A percentile compares a stretch with the other conserved stretches of the same genome.
phyloP scores from a whole-genome alignment of 1,140 invertebrate species.

The Myzus persicae region DNA sequence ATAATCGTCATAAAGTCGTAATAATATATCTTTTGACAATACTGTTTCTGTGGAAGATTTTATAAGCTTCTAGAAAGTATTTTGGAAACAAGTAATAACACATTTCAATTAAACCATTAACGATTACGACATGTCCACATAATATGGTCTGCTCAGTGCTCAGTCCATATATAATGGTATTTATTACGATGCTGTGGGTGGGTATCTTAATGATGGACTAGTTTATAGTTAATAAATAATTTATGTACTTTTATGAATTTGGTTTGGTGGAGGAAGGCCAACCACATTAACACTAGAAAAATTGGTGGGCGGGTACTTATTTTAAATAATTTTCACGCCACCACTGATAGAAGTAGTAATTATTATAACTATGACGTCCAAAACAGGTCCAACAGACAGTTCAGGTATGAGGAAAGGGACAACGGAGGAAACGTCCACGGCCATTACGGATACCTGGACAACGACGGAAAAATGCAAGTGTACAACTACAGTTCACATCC shows the following conservation, averaged over 20 bases:
- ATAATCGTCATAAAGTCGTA: not conserved
- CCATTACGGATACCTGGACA: slow-evolving; percentile 84
- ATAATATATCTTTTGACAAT: not conserved
- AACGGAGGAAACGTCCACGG: slow-evolving; percentile 80
- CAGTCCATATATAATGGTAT: not conserved
- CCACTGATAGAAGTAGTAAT: not conserved
- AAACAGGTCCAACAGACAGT: slow-evolving; percentile 79
- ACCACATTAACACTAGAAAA: too few relatives aligned
- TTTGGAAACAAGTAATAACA: not conserved
- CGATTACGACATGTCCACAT: not conserved
- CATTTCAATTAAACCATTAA: not conserved
- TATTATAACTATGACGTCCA: too few relatives aligned
- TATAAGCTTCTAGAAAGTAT: not conserved
- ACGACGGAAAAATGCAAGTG: slow-evolving; percentile 78
- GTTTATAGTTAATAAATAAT: too few relatives aligned
- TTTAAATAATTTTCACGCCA: too few relatives aligned
- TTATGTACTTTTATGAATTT: too few relatives aligned
- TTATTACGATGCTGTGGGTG: not conserved
- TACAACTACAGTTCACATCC: slow-evolving; percentile 81
- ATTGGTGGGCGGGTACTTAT: too few relatives aligned
- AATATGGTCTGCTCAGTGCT: not conserved
- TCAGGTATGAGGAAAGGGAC: slow-evolving; percentile 81
- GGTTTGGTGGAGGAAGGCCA: too few relatives aligned
- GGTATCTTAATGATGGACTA: too few relatives aligned
- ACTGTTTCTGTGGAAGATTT: not conserved